Conservation (phyloP, 2,888 invertebrate genomes). For the Ephialtes manifestator region DNA sequence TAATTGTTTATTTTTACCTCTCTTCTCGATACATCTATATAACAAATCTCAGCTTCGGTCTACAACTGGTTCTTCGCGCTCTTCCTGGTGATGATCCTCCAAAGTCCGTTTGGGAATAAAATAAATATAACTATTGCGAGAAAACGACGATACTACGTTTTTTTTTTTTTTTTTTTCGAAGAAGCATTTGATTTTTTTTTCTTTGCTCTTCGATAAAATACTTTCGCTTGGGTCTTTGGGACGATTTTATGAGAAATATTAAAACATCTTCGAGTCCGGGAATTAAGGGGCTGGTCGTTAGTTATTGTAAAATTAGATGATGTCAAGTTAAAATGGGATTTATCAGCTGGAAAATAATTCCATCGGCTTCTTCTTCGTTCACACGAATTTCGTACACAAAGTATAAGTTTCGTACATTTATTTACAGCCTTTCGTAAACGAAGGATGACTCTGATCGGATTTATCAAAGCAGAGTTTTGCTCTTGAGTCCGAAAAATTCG, state of each 20-base stretch:
- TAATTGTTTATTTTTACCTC: conserved; percentile 57
- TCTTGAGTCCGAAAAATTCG: not conserved
- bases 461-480: not conserved
- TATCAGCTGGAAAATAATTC: not conserved
- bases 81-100: conserved; percentile 53
- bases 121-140: conserved; percentile 66
- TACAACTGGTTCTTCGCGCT: conserved; percentile 62
- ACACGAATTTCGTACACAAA: conserved; percentile 49
- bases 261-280: conserved; percentile 10
- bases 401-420: conserved; percentile 59
- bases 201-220: conserved; percentile 14
- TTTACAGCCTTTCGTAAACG: conserved; percentile 56
- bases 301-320: conserved; percentile 30
- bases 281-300: not conserved
- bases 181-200: conserved; percentile 13
- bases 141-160: conserved; percentile 55
- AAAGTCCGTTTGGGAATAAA: conserved; percentile 50
- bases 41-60: conserved; percentile 65
- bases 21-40: conserved; percentile 66
- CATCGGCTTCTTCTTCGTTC: conserved; percentile 24
- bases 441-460: conserved; percentile 12
- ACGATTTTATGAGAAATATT: conserved; percentile 47
- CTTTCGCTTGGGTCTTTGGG: conserved; percentile 4
- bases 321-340: conserved; percentile 14
- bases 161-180: conserved; percentile 34